Conservation (phyloP, 1,140 invertebrate species). For the Heliconius himera region DNA sequence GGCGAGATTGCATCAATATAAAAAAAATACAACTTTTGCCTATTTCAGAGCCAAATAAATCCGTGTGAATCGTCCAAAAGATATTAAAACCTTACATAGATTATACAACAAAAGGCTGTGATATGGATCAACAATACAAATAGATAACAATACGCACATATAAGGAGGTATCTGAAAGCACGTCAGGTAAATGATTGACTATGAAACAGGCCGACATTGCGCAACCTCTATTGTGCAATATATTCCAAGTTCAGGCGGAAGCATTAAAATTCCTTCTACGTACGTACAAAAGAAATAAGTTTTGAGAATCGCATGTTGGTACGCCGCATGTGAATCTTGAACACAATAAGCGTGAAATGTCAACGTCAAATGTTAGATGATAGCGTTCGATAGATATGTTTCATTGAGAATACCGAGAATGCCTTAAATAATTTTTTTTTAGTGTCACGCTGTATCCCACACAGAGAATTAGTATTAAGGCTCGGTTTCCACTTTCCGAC, state of each 20-base stretch:
- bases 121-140: conserved; percentile 17
- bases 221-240: conserved; percentile 65
- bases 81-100: neutral
- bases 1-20: neutral
- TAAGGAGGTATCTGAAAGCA: conserved; percentile 21
- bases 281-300: conserved; percentile 62
- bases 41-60: neutral
- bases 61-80: neutral
- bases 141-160: conserved; percentile 21
- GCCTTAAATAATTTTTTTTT: neutral
- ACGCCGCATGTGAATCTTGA: conserved; percentile 66
- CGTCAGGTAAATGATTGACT: conserved; percentile 48
- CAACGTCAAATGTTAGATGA: conserved; percentile 31
- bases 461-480: too few relatives aligned
- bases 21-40: neutral
- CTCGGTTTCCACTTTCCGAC: too few relatives aligned
- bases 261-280: conserved; percentile 77
- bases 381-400: neutral
- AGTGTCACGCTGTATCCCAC: too few relatives aligned
- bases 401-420: neutral
- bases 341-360: conserved; percentile 40
- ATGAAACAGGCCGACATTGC: conserved; percentile 55
- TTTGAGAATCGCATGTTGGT: conserved; percentile 70
- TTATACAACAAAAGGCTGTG: conserved; percentile 24
- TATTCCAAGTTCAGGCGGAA: conserved; percentile 72